Evolutionary conservation across 2,797 vertebrate genomes (phyloP).

Genomic region (Hybognathus amarus): DNA sequence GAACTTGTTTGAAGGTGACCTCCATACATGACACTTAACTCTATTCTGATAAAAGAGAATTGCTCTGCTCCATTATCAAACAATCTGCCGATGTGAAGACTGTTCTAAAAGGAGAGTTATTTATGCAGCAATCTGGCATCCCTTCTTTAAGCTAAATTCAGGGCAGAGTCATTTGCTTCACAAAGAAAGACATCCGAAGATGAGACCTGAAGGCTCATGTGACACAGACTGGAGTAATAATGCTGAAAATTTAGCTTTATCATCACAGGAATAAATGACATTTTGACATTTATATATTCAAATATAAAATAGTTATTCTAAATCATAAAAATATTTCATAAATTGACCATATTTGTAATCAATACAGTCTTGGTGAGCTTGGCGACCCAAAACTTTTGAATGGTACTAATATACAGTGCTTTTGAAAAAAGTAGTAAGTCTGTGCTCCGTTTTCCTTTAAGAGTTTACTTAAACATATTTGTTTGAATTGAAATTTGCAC

Average conservation of each 20-base stretch:
- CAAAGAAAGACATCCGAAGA: neutral
- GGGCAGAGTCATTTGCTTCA: neutral
- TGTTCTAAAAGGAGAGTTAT: neutral
- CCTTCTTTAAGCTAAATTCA: neutral
- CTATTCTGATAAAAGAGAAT: conserved; percentile 37
- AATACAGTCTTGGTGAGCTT: neutral
- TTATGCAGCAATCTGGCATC: neutral
- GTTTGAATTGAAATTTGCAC: conserved; percentile 8
- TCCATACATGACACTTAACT: conserved; percentile 5
- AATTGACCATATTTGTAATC: neutral
- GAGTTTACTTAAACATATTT: conserved; percentile 31
- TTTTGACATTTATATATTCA: neutral
- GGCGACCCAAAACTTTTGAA: neutral
- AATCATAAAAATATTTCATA: neutral
- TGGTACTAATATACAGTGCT: neutral
- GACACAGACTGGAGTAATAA: neutral
- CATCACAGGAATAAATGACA: neutral
- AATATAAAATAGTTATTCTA: neutral
- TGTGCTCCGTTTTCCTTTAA: neutral
- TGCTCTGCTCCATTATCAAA: neutral
- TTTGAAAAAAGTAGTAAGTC: conserved; percentile 2
- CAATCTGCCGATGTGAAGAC: neutral
- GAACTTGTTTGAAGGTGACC: conserved; percentile 56
- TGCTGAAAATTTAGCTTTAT: neutral
- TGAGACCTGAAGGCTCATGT: neutral